A percentile compares a stretch with the other conserved stretches of the same genome.
Conservation (phyloP, 2,888 invertebrate species). For the Chromoteleia sp. region DNA sequence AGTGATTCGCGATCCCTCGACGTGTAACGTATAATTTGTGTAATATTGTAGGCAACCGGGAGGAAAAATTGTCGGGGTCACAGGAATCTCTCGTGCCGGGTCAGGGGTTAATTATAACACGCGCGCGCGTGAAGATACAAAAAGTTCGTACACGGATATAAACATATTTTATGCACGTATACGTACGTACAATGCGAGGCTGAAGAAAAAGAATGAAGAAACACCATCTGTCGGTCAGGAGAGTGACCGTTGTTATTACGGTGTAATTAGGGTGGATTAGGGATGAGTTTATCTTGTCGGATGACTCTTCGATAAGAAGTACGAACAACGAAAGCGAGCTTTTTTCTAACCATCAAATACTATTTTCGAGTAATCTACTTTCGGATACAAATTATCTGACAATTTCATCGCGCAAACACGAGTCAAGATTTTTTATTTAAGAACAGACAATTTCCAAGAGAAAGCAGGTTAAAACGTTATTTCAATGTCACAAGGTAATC, state of each 20-base stretch:
- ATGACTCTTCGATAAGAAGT: slow-evolving; percentile 19
- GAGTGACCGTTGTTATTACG: slow-evolving; percentile 17
- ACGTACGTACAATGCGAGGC: neutral
- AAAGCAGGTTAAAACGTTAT: slow-evolving; percentile 16
- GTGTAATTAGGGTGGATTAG: slow-evolving; percentile 28
- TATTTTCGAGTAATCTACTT: slow-evolving; percentile 31
- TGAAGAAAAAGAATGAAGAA: slow-evolving; percentile 5
- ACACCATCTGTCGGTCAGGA: slow-evolving; percentile 15
- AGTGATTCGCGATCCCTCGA: slow-evolving; percentile 31
- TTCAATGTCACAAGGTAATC: too few species aligned
- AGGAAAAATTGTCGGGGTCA: slow-evolving; percentile 32
- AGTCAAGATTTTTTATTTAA: neutral
- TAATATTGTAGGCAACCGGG: slow-evolving; percentile 28
- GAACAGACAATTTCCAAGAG: slow-evolving; percentile 1
- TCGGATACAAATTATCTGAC: slow-evolving; percentile 2
- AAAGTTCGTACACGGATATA: neutral
- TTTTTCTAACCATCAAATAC: slow-evolving; percentile 15
- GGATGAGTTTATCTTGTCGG: slow-evolving; percentile 30
- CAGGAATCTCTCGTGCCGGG: slow-evolving; percentile 45
- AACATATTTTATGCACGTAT: neutral
- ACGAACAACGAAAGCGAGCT: neutral
- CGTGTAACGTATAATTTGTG: slow-evolving; percentile 42
- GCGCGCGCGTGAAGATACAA: slow-evolving; percentile 20
- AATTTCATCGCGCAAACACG: neutral
- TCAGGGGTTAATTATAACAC: slow-evolving; percentile 42